Evolutionary conservation across 1,140 invertebrate genomes (phyloP), one percentile per base, ranked within the genome.

Genomic region (Drosophila orena): DNA sequence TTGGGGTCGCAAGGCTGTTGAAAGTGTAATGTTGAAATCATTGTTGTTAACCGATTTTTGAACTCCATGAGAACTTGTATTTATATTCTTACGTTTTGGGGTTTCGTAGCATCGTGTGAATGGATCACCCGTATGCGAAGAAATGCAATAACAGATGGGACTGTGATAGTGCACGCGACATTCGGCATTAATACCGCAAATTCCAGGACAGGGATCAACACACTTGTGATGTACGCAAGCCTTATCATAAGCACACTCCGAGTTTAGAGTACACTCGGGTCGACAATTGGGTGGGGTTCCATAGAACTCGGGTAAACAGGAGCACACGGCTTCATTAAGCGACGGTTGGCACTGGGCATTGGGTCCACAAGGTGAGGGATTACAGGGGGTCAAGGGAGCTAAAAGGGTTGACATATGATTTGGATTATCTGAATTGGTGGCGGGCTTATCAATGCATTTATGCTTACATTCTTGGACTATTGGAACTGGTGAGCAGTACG

Each of bases 271-370:
- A 89, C 96, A 97, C 88, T 97, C 96, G 54, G 96, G 96, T 83
- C 95, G 93, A 91, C 97, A 97, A 58, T 94, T 94, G 61, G 96
- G 95, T 27, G 95, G 94, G 90, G 94, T 93, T 5, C 97, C 97
- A 38, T 95, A 94, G 78, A 95, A 96, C 70, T 95, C 94, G 12
- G 94, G 93, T 55, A 96, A 85, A 88, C 96, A 96, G 55, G 94
- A 93, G 84, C 95, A 96, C 55, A 94, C 94, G 73, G 95, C 96
- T 42, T 95, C 95, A 30, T 95, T 95, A 77, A 94, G 94, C 2
- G 93, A 81, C 22, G 93, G 92, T 79, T 94, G 93, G 78, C 96
- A 97, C 80, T 95, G 92, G 42, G 96, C 94, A 92, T 96, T 96
- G 3, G 95, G 94, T 24, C 96, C 96, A 92, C 96, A 97, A 14